Percentiles rank a stretch among this genome's conserved stretches.
Evolutionary conservation across 2,113 vertebrate species (phyloP).

Genomic region (Lagopus muta): DNA sequence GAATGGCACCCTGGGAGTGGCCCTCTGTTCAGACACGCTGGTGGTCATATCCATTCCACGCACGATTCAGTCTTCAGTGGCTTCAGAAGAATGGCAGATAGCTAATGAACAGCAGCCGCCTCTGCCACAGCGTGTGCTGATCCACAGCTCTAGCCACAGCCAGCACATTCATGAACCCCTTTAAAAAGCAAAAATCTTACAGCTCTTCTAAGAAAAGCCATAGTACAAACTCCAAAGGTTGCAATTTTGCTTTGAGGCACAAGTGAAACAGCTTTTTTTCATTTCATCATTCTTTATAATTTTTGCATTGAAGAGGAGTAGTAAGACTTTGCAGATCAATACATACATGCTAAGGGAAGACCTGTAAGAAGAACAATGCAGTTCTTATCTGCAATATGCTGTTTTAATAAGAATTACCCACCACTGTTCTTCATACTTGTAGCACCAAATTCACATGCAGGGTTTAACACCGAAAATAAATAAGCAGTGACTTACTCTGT

Average conservation of each 20-base stretch:
- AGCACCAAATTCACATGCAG: constrained; percentile 28
- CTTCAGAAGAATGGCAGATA: neutral
- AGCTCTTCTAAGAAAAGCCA: neutral
- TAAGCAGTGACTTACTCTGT: neutral
- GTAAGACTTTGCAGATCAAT: neutral
- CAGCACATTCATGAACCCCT: neutral
- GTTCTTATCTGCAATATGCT: neutral
- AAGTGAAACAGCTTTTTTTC: neutral
- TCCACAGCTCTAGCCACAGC: neutral
- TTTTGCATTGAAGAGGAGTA: neutral
- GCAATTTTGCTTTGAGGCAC: neutral
- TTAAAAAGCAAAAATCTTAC: neutral
- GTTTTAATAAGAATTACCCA: constrained; percentile 2
- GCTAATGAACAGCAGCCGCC: neutral
- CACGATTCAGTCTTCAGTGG: neutral
- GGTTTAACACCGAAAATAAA: constrained; percentile 38
- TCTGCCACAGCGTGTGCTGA: neutral
- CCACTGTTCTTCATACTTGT: neutral
- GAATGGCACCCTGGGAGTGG: neutral
- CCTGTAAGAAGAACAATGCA: neutral
- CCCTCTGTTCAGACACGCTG: neutral
- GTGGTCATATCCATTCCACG: neutral
- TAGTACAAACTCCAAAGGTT: neutral
- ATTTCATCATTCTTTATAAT: neutral
- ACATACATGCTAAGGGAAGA: neutral